A percentile compares a stretch with the other conserved stretches of the same genome.
These are phyloP conservation scores for Pristionchus mayeri DNA, from an alignment of 2,888 invertebrate species.

Conservation along the genomic window DNA sequence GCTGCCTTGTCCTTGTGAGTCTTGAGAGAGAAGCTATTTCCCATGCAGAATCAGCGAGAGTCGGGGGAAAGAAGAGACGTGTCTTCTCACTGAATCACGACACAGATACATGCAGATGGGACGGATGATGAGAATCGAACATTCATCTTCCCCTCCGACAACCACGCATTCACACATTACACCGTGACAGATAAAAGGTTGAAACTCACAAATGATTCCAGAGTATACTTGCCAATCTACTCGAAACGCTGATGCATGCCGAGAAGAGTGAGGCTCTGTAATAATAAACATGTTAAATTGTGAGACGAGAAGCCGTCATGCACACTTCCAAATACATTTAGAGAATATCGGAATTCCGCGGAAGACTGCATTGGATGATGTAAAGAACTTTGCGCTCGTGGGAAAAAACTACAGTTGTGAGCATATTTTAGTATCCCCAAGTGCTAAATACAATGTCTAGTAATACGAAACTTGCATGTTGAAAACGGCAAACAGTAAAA, in stretches of 20 bases:
- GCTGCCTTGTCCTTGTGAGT: slow-evolving; percentile 28
- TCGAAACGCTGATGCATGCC: slow-evolving; percentile 31
- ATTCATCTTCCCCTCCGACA: slow-evolving; percentile 32
- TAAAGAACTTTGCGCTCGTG: too few relatives aligned
- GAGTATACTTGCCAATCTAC: slow-evolving; percentile 18
- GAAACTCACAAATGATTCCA: background rate
- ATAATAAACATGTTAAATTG: too few relatives aligned
- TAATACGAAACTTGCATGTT: too few relatives aligned
- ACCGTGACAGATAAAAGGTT: background rate
- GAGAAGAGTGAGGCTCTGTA: background rate
- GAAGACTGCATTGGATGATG: too few relatives aligned
- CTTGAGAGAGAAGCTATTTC: slow-evolving; percentile 36
- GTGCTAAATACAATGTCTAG: too few relatives aligned
- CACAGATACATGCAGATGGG: slow-evolving; percentile 41
- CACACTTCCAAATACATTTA: too few relatives aligned
- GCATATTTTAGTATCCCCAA: too few relatives aligned
- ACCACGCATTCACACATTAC: slow-evolving; percentile 26
- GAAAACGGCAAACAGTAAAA: too few relatives aligned
- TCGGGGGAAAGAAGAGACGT: slow-evolving; percentile 25
- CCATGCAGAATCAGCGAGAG: slow-evolving; percentile 36
- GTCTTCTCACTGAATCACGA: slow-evolving; percentile 39
- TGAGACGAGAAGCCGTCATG: too few relatives aligned
- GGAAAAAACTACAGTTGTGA: too few relatives aligned
- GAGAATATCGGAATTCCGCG: too few relatives aligned
- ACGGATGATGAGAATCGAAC: slow-evolving; percentile 35